A percentile compares a stretch with the other conserved stretches of the same genome.
phyloP scores from a whole-genome alignment of 2,888 invertebrate genomes.

The Oeneis ivallda region DNA sequence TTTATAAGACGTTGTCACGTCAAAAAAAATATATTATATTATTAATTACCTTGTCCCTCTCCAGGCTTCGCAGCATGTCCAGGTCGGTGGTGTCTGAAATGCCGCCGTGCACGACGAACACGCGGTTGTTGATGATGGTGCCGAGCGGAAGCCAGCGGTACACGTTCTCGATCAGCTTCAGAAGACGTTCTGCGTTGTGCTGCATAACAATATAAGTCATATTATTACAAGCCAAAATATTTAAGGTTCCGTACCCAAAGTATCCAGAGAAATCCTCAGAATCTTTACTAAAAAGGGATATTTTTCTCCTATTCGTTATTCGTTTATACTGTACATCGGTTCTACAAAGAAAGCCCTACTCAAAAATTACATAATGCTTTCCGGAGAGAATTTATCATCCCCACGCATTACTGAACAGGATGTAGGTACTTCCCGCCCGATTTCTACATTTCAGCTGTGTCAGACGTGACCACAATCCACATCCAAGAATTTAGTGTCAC shows the following conservation, averaged over 20 bases:
- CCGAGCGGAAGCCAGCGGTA: constrained; percentile 96
- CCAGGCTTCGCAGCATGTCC: constrained; percentile 88
- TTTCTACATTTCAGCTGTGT: not conserved
- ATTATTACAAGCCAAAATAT: no score
- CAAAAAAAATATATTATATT: not conserved
- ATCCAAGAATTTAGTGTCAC: not conserved
- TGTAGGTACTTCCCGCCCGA: not conserved
- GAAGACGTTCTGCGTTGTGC: constrained; percentile 89
- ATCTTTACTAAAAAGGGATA: no score
- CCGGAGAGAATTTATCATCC: not conserved
- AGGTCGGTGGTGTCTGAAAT: constrained; percentile 94
- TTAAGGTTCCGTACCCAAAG: no score
- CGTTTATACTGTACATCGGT: not conserved
- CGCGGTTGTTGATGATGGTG: constrained; percentile 93
- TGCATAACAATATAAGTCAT: constrained; percentile 66
- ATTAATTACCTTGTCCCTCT: constrained; percentile 90
- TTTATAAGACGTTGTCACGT: no score
- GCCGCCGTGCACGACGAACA: constrained; percentile 95
- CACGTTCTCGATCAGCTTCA: constrained; percentile 92
- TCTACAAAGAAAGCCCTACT: not conserved
- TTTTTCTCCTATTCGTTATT: not conserved
- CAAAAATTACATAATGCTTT: not conserved
- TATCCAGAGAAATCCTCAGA: no score
- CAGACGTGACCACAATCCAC: not conserved
- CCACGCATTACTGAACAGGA: not conserved